Conservation (phyloP, 2,888 invertebrate genomes). For the Caenorhabditis afra region DNA sequence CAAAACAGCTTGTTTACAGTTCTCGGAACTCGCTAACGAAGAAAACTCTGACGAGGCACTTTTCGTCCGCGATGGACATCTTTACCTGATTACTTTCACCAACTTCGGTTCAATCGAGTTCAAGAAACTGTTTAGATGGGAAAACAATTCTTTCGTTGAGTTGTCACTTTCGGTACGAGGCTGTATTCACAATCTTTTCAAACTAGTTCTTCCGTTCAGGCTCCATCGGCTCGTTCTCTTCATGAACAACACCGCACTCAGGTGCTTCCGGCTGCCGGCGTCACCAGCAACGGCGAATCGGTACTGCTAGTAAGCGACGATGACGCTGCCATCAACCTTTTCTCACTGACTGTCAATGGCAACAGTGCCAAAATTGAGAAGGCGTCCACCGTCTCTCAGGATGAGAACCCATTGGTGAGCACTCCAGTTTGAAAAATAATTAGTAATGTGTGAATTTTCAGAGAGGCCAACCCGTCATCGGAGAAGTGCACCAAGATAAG, state of each 20-base stretch:
- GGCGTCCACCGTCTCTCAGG: background rate
- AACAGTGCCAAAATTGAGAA: background rate
- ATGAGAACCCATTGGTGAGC: constrained; percentile 31
- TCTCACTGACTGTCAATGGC: constrained; percentile 8
- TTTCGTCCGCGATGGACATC: constrained; percentile 54
- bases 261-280: constrained; percentile 16
- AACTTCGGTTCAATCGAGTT: constrained; percentile 59
- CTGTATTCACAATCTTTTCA: background rate
- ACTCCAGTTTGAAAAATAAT: too few species aligned
- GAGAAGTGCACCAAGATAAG: constrained; percentile 42
- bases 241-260: constrained; percentile 7
- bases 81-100: constrained; percentile 58
- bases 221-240: constrained; percentile 1
- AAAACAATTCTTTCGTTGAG: constrained; percentile 58
- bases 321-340: constrained; percentile 7
- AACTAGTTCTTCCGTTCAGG: constrained; percentile 12
- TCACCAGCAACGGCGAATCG: constrained; percentile 7
- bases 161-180: constrained; percentile 38
- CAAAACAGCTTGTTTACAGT: constrained; percentile 31
- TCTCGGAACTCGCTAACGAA: constrained; percentile 50
- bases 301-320: constrained; percentile 29
- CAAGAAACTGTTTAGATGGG: constrained; percentile 59
- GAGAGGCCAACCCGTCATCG: constrained; percentile 57
- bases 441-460: constrained; percentile 6
- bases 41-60: constrained; percentile 66